Evolutionary conservation across 2,797 vertebrate genomes (phyloP).

Genomic region (Amblyraja radiata): DNA sequence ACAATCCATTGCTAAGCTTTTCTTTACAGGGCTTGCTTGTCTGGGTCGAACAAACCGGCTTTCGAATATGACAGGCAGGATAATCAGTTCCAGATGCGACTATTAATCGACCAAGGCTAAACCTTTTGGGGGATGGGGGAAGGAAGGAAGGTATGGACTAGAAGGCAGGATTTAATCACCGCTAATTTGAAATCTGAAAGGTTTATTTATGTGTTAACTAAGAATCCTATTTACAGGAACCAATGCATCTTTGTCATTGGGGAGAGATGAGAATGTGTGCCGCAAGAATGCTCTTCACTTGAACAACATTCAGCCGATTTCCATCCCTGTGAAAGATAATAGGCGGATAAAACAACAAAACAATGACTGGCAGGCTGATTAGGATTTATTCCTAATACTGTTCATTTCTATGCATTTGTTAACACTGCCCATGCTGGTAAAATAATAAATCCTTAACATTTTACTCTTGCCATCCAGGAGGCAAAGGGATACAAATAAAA

Average conservation of each 20-base stretch:
- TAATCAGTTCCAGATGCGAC: constrained; percentile 13
- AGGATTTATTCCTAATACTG: not conserved
- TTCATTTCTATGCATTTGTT: not conserved
- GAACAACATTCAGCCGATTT: not conserved
- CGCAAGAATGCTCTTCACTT: not conserved
- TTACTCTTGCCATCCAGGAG: not conserved
- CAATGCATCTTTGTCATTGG: not conserved
- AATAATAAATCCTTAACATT: not conserved
- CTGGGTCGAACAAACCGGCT: not conserved
- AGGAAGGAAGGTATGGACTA: too few species aligned
- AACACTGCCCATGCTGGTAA: not conserved
- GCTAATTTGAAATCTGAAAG: not conserved
- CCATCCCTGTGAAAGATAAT: not conserved
- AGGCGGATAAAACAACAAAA: too few species aligned
- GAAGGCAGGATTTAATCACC: constrained; percentile 17
- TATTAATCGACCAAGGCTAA: not conserved
- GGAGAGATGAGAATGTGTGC: not conserved
- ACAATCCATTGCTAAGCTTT: constrained; percentile 6
- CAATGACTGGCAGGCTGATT: not conserved
- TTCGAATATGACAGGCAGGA: not conserved
- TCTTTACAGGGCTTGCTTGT: not conserved
- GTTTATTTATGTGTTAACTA: not conserved
- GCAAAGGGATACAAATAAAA: not conserved
- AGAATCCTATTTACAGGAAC: not conserved
- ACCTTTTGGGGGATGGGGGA: not conserved